These are phyloP conservation scores for Epizoanthus scotinus DNA, from an alignment of 92 coral and sea anemone species.

Conservation along the genomic window DNA sequence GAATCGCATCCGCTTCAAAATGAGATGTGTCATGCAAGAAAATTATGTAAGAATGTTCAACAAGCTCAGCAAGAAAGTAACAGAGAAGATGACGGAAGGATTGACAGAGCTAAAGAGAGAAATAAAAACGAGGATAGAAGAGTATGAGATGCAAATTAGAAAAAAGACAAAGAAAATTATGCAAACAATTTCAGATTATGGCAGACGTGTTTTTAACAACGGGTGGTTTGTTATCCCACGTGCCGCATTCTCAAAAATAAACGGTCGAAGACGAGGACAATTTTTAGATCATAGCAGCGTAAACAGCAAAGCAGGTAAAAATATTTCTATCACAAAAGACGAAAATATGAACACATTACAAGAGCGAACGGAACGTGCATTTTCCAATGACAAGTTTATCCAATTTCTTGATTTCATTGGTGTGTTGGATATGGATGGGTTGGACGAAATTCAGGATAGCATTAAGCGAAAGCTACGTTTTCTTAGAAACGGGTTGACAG, in stretches of 20 bases:
- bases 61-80: conserved; percentile 58
- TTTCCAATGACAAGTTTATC: conserved; percentile 50
- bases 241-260: conserved; percentile 44
- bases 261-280: conserved; percentile 50
- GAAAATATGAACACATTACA: neutral
- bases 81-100: conserved; percentile 49
- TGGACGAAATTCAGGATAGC: conserved; percentile 42
- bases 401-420: conserved; percentile 79
- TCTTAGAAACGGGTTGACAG: conserved; percentile 50
- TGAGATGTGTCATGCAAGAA: conserved; percentile 67
- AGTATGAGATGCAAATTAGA: conserved; percentile 47
- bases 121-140: conserved; percentile 37
- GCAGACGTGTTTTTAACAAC: conserved; percentile 57
- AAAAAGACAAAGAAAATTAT: conserved; percentile 43
- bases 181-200: conserved; percentile 54
- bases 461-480: conserved; percentile 54
- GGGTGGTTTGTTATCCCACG: conserved; percentile 74
- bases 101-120: conserved; percentile 44
- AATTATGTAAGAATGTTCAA: conserved; percentile 69
- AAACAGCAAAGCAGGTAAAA: neutral
- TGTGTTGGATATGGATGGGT: conserved; percentile 51
- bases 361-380: conserved; percentile 49
- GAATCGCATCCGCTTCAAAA: conserved; percentile 61
- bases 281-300: neutral
- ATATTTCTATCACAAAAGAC: neutral